These are phyloP conservation scores for Melanotaenia boesemani DNA, from an alignment of 2,797 vertebrate genomes.

Conservation along the genomic window DNA sequence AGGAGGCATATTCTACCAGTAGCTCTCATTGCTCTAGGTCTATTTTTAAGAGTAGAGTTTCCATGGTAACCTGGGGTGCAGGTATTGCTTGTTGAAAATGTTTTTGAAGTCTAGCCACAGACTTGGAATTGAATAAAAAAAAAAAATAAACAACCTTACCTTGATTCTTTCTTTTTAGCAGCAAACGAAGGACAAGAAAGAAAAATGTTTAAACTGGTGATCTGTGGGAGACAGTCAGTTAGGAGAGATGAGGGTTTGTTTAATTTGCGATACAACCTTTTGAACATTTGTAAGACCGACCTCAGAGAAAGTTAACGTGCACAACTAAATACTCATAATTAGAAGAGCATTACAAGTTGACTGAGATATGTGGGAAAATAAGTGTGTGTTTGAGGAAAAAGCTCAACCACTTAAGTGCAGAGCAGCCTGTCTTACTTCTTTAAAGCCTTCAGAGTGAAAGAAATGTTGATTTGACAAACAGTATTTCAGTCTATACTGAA, in stretches of 20 bases:
- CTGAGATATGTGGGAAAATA: slow-evolving; percentile 20
- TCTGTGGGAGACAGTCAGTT: slow-evolving; percentile 51
- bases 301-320: slow-evolving; percentile 46
- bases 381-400: slow-evolving; percentile 26
- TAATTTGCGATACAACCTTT: slow-evolving; percentile 54
- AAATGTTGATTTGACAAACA: slow-evolving; percentile 18
- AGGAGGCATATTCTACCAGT: slow-evolving; percentile 67
- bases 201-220: slow-evolving; percentile 55
- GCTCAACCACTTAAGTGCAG: slow-evolving; percentile 24
- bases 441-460: slow-evolving; percentile 52
- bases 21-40: slow-evolving; percentile 71
- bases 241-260: slow-evolving; percentile 47
- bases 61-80: slow-evolving; percentile 82
- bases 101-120: slow-evolving; percentile 70
- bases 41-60: slow-evolving; percentile 84
- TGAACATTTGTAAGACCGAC: slow-evolving; percentile 31
- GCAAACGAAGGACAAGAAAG: slow-evolving; percentile 46
- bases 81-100: slow-evolving; percentile 77
- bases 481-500: slow-evolving; percentile 25
- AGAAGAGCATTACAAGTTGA: slow-evolving; percentile 39
- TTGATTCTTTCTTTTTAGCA: slow-evolving; percentile 52
- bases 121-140: slow-evolving; percentile 71
- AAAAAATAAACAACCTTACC: slow-evolving; percentile 54
- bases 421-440: slow-evolving; percentile 30
- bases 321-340: slow-evolving; percentile 27